These are phyloP conservation scores for Zapornia atra DNA, from an alignment of 2,113 vertebrate species.

Conservation along the genomic window DNA sequence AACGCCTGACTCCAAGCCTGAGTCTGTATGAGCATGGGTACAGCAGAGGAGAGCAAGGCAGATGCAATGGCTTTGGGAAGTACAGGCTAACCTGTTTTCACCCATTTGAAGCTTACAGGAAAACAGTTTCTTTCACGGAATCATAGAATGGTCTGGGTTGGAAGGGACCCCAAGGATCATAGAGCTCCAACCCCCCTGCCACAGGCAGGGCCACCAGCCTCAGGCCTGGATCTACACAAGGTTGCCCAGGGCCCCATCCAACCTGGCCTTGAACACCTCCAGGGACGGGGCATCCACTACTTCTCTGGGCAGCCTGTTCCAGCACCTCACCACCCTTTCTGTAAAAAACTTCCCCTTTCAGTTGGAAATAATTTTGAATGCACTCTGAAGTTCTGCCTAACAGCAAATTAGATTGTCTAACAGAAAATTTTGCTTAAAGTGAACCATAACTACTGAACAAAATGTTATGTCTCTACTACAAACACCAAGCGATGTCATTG, in stretches of 20 bases:
- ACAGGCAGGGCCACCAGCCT: too few species aligned
- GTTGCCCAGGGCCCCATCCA: too few species aligned
- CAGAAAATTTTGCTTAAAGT: neutral
- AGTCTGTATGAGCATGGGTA: fast-evolving
- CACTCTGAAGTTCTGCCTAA: neutral
- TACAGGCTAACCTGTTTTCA: neutral
- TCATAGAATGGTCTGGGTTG: too few species aligned
- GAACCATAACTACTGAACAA: neutral
- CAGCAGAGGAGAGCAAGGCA: neutral
- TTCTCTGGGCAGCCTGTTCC: too few species aligned
- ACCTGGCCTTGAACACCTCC: too few species aligned
- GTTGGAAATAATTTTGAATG: neutral
- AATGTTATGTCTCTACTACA: neutral
- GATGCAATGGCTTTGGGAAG: neutral
- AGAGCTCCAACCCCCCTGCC: too few species aligned
- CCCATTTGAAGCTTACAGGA: neutral
- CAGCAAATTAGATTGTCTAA: neutral
- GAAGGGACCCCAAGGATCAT: too few species aligned
- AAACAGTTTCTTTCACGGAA: neutral
- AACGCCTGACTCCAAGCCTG: neutral
- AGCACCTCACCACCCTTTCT: too few species aligned
- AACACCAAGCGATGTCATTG: neutral
- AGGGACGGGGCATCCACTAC: too few species aligned
- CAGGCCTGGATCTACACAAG: too few species aligned
- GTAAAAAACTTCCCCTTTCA: too few species aligned